Conservation (phyloP, 2,113 vertebrate species). For the Osmerus eperlanus region DNA sequence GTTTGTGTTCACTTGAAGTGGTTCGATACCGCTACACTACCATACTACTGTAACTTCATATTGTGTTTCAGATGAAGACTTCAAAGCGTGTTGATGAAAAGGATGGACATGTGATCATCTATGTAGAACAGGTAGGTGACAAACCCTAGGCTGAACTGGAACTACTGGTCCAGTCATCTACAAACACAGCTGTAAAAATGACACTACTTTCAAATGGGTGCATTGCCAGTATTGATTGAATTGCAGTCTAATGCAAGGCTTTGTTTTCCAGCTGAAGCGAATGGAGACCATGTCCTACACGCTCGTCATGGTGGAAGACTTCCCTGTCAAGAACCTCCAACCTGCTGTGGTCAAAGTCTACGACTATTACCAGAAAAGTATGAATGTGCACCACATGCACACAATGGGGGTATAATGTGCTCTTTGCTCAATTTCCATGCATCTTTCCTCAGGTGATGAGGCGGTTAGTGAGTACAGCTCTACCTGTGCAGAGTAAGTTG, state of each 20-base stretch:
- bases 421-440: neutral
- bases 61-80: constrained; percentile 44
- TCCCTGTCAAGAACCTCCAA: constrained; percentile 74
- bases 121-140: constrained; percentile 65
- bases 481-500: constrained; percentile 61
- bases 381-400: too few species aligned
- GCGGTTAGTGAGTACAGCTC: constrained; percentile 62
- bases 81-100: constrained; percentile 63
- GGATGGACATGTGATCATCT: constrained; percentile 65
- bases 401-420: too few species aligned
- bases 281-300: constrained; percentile 26
- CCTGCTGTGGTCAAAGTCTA: constrained; percentile 79
- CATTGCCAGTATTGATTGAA: too few species aligned
- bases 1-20: too few species aligned
- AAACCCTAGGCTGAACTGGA: too few species aligned
- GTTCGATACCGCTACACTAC: too few species aligned
- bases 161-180: too few species aligned
- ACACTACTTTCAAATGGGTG: too few species aligned
- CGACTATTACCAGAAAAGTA: constrained; percentile 85
- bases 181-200: too few species aligned
- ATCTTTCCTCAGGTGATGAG: constrained; percentile 56
- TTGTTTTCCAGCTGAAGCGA: constrained; percentile 57
- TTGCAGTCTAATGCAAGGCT: neutral
- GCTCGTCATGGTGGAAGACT: constrained; percentile 67
- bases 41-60: too few species aligned